Percentiles rank a stretch among this genome's conserved stretches.
These are phyloP conservation scores for Plecturocebus donacophilus DNA, from an alignment of 2,113 vertebrate species.

Conservation along the genomic window DNA sequence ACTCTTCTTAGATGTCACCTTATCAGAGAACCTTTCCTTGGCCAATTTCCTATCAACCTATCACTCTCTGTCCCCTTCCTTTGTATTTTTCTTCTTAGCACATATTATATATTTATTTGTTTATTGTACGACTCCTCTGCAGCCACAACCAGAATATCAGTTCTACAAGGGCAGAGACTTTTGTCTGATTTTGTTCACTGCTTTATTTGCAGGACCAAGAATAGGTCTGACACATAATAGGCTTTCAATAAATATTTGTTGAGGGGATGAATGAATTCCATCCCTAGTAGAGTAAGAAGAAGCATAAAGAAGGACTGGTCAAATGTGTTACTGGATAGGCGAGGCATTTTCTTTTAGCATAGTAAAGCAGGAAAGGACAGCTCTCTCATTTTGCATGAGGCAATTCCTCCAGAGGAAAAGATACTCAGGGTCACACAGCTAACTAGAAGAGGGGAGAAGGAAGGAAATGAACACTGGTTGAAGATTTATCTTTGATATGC, in stretches of 20 bases:
- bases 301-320: background rate
- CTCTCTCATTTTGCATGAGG: background rate
- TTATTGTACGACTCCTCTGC: background rate
- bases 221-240: background rate
- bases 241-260: slow-evolving; percentile 39
- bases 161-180: slow-evolving; percentile 12
- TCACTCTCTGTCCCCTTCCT: background rate
- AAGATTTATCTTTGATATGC: slow-evolving; percentile 25
- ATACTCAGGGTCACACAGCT: background rate
- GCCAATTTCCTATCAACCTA: background rate
- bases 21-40: slow-evolving; percentile 22
- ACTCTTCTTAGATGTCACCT: background rate
- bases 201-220: slow-evolving; percentile 8
- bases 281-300: background rate
- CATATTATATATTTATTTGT: background rate
- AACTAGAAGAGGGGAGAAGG: background rate
- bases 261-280: slow-evolving; percentile 18
- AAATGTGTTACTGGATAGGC: background rate
- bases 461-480: background rate
- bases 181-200: slow-evolving; percentile 33
- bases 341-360: background rate
- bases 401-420: background rate
- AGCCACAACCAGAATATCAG: slow-evolving; percentile 16
- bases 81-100: slow-evolving; percentile 39
- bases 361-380: background rate